Evolutionary conservation across 2,113 vertebrate species (phyloP), one percentile per base, ranked within the genome.

Genomic region (Odocoileus hemionus): DNA sequence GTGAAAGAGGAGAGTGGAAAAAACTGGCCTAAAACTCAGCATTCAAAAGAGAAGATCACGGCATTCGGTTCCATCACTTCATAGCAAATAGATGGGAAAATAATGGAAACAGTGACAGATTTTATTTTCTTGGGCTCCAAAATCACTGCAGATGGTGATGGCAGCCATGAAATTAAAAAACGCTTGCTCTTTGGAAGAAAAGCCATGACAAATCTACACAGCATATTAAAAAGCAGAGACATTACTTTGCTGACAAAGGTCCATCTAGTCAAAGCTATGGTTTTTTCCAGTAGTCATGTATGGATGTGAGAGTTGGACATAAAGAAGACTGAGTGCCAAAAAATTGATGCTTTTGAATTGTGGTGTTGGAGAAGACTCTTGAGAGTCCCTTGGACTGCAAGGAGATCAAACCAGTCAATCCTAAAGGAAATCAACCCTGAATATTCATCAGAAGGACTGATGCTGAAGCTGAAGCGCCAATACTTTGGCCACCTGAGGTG

Each of bases 311-410:
- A 70, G n/a, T 12, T 70, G 67, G 11, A 39, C 67, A 70, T 3
- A 70, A 54, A 54, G 67, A 70, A 39, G 19, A 10, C 19, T 39
- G 67, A 70, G 19, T 1, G 0, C 67, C 0, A 0, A 70, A 70
- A 39, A 70, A 23, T 12, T 39, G n/a, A 70, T 39, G n/a, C n/a
- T 70, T 70, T 70, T 23, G n/a, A 70, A 39, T n/a, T 39, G 67
- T 70, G 67, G n/a, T 39, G 1, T 6, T 70, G n/a, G n/a, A 70
- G 67, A 70, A 70, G 19, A 70, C n/a, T 70, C n/a, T 70, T 70
- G 67, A 70, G n/a, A 70, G 67, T 70, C 67, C 67, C 67, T 39
- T 39, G 67, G 67, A 39, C 19, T 70, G 67, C 67, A 36, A 70
- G 64, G 19, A 70, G 67, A 70, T 70, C 19, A 11, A 70, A 11